Evolutionary conservation across 2,113 vertebrate genomes (phyloP), one percentile per base, ranked within the genome.

Genomic region (Chloebia gouldiae): DNA sequence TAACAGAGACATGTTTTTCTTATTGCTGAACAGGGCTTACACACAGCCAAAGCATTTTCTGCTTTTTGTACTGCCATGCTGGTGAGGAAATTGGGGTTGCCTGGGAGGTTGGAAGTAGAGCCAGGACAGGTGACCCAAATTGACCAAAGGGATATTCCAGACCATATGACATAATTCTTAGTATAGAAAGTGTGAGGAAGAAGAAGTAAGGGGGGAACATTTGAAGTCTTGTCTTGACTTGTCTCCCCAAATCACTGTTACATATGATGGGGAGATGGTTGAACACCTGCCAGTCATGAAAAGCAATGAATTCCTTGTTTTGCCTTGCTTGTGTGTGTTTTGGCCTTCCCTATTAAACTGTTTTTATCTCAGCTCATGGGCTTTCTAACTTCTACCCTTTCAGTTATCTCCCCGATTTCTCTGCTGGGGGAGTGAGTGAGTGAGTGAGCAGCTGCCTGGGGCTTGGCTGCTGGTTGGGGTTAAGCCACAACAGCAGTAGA

Each of bases 1-100:
- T 24, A 65, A n/a, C 0, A 75, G 5, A 25, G 37, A 56, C 30
- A 24, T 65, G 9, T 21, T 57, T 57, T 30, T 35, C 13, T 42
- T 57, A 7, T 24, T 25, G 30, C 11, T 57, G 60, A 47, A 30
- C 42, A 42, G 24, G 2, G 4, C 16, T 57, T 35, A 5, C 10
- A 40, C 20, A 13, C 10, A 57, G 24, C 15, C n/a, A 56, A 56
- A 10, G 30, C 13, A 30, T 66, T 24, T 57, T 35, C n/a, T 85
- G 51, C 20, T 42, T 57, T 30, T 24, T 0, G 0, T 35, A n/a
- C 13, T 40, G 60, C 51, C 42, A 14, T 0, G 5, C 16, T 35
- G 15, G 7, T 49, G 24, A 30, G 35, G 60, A 65, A 57, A 8
- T 0, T 65, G 59, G 8, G 20, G 51, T 1, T 57, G 20, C 30